Evolutionary conservation across 2,888 invertebrate species (phyloP), one percentile per base, ranked within the genome.

Genomic region (Arctia plantaginis): DNA sequence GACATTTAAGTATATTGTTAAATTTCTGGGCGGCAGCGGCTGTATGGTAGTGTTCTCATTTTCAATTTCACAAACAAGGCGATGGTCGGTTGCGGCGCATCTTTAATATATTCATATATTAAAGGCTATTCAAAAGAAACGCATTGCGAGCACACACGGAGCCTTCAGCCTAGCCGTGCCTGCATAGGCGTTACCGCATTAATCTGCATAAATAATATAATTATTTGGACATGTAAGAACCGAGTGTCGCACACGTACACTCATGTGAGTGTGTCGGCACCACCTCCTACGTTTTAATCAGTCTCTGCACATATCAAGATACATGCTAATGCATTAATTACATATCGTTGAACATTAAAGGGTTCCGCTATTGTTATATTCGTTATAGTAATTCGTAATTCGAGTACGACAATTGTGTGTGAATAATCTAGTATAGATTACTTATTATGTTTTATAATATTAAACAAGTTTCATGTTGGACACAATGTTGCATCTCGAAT

Each of bases 251-350:
- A 1, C 27, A 59, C 59, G n/a, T 13, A 27, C 59, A n/a, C 59
- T n/a, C 23, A 27, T 6, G 6, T 35, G n/a, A n/a, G n/a, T 35
- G n/a, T n/a, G n/a, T 23, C 59, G 10, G 59, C 59, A 23, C n/a
- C 8, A 59, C 59, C 59, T n/a, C 59, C 7, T 27, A 62, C 69
- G n/a, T 55, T 55, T 20, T 0, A 12, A 30, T 47, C 6, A 18
- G 30, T 68, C 51, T 51, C 51, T 51, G 33, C 23, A 51, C 51
- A 35, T 51, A 68, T 68, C 30, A 33, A 68, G 3, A 20, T 68
- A 68, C 33, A 51, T 51, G 68, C 67, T 67, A 67, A 67, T 47
- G 44, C 44, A 44, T 33, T 35, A 51, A 23, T 68, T 41, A 41
- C 12, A 41, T 12, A 35, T 35, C 35, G 6, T 47, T 68, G 47